Base-by-base conservation (phyloP, 2,888 invertebrate genomes). In the Helicoverpa assulta region DNA sequence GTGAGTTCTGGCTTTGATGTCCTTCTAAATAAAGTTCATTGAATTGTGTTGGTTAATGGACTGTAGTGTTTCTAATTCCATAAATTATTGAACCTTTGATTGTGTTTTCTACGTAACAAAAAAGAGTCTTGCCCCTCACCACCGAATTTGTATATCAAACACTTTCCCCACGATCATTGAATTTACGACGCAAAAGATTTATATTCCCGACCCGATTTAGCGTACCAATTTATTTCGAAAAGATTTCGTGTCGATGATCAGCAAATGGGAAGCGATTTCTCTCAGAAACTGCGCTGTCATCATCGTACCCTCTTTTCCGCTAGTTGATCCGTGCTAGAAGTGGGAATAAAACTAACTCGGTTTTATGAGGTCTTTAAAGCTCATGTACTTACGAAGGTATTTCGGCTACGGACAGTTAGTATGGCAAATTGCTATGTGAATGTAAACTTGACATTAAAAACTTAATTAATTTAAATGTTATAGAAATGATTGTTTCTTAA, bases 301-400 rank as follows among this genome's bases (percentile, higher is more conserved):
- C 70, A 69, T 76, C 10, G 10, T 43, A 21, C 37, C 63, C 60
- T 26, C 63, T 79, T 76, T 79, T 69, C 60, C 60, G 40, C 50
- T 47, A 26, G 18, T 14, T 26, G 60, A 47, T 79, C 67, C n/a
- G 43, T 61, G 61, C 52, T 69, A 65, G 69, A 65, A 58, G 69
- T 75, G 33, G 57, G 58, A 79, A 80, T 80, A 75, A 76, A 76
- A 65, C 69, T 57, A 53, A 61, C 60, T 52, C 57, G 54, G 43
- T 53, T 57, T 74, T 50, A 65, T 72, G 6, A 26, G 61, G 19
- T 47, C 19, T 26, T 21, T 65, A 63, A 51, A 67, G 21, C 33
- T 57, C 40, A 6, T 14, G 43, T 53, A 16, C 21, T 33, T 33
- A 65, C 57, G 21, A 37, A 33, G 51, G n/a, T 51, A 47, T 2